phyloP scores from a whole-genome alignment of 2,888 invertebrate genomes.

The Tuta absoluta region DNA sequence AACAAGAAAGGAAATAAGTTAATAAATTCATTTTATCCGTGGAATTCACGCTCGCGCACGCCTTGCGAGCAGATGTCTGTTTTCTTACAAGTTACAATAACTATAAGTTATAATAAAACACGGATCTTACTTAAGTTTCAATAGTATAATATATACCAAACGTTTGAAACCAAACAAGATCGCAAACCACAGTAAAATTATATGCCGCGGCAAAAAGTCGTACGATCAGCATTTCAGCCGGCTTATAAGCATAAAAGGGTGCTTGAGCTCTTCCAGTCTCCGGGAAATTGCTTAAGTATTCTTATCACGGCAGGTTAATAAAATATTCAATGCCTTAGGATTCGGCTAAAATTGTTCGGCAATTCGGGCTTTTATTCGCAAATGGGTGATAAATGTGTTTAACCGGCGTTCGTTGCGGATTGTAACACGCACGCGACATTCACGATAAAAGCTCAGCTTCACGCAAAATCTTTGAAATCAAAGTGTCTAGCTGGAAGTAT shows the following conservation, averaged over 20 bases:
- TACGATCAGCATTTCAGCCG: constrained; percentile 51
- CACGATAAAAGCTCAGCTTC: background rate
- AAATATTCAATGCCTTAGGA: constrained; percentile 55
- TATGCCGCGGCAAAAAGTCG: constrained; percentile 36
- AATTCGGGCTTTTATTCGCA: constrained; percentile 37
- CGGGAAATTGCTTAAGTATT: constrained; percentile 51
- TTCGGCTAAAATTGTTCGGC: constrained; percentile 44
- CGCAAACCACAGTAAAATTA: constrained; percentile 29
- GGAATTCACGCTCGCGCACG: too few relatives aligned
- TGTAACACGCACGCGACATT: constrained; percentile 30
- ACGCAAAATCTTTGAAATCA: too few relatives aligned
- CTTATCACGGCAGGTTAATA: constrained; percentile 56
- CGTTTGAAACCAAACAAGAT: too few relatives aligned
- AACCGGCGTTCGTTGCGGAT: constrained; percentile 38
- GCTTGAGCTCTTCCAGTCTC: constrained; percentile 44
- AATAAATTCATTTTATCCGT: too few relatives aligned
- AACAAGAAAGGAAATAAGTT: too few relatives aligned
- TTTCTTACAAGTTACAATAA: too few relatives aligned
- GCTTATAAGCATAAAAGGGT: constrained; percentile 55
- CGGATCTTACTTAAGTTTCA: too few relatives aligned
- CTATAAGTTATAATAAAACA: too few relatives aligned
- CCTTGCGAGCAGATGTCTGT: too few relatives aligned
- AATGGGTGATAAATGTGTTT: constrained; percentile 36
- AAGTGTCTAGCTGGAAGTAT: too few relatives aligned
- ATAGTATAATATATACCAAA: too few relatives aligned